Conservation (phyloP, 2,113 vertebrate species). For the Conger conger region DNA sequence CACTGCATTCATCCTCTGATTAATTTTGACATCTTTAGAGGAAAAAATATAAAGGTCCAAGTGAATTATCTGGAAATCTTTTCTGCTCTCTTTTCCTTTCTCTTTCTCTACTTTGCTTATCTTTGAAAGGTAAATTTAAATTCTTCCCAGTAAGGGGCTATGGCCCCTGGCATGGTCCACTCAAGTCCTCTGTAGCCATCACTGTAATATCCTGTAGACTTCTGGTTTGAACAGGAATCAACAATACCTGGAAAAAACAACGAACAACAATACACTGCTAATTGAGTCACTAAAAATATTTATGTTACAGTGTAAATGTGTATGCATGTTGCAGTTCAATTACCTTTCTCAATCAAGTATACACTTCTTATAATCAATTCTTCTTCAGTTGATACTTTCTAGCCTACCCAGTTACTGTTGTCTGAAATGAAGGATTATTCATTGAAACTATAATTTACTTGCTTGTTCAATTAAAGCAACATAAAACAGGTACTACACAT, state of each 20-base stretch:
- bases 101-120: not conserved
- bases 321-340: not conserved
- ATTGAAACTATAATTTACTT: no score
- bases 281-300: no score
- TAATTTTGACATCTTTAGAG: not conserved
- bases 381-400: no score
- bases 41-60: not conserved
- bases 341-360: not conserved
- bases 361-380: not conserved
- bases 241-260: not conserved
- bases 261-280: no score
- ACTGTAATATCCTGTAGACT: not conserved
- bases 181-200: not conserved
- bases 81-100: not conserved
- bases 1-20: constrained; percentile 4
- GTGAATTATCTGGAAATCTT: not conserved
- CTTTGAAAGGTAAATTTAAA: not conserved
- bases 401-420: no score
- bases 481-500: no score
- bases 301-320: no score
- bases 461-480: no score
- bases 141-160: not conserved
- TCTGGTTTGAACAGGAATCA: not conserved
- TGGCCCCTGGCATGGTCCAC: not conserved
- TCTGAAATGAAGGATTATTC: no score